Base-by-base conservation (phyloP, 2,888 invertebrate genomes). In the Steinernema hermaphroditum region DNA sequence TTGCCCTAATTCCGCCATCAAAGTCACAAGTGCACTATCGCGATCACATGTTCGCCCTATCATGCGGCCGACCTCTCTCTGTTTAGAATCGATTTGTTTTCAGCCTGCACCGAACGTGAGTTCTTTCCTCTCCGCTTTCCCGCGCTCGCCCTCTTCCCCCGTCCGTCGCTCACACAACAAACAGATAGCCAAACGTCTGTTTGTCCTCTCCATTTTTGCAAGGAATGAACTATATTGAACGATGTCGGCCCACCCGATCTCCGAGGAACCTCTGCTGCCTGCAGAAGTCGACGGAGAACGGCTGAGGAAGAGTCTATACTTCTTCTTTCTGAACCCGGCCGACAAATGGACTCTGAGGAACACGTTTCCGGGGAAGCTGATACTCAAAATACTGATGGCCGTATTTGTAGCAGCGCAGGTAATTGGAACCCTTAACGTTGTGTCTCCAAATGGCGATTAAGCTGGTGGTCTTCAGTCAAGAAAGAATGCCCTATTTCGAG, bases 321-420 rank as follows among this genome's bases (percentile, higher is more conserved):
- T 62, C 62, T 62, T 62, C 32, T 62, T 62, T 32, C 32, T 62
- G 62, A 62, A 62, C n/a, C 62, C 62, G 1, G 62, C 29, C 2
- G 62, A 62, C 62, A 62, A 62, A 62, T 62, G 62, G 62, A 62
- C 2, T 32, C 32, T 32, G 16, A 4, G 62, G 32, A 62, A 62
- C 8, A 9, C 16, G 16, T 62, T 62, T 62, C 62, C 62, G 14
- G 62, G 62, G 29, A 62, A 62, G 19, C 62, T 62, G 16, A 29
- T 62, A 1, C 29, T 62, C 2, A 62, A 62, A n/a, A 62, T 62
- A 16, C 9, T 62, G 14, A 27, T 62, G 32, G 32, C 62, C 16
- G 8, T 62, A 16, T 34, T 62, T 2, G 62, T 62, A 1, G 29
- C 32, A 14, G 29, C 16, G 9, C 62, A 62, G 62, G 62, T 62